Conservation (phyloP, 2,888 invertebrate species). For the Cataglyphis albicans region DNA sequence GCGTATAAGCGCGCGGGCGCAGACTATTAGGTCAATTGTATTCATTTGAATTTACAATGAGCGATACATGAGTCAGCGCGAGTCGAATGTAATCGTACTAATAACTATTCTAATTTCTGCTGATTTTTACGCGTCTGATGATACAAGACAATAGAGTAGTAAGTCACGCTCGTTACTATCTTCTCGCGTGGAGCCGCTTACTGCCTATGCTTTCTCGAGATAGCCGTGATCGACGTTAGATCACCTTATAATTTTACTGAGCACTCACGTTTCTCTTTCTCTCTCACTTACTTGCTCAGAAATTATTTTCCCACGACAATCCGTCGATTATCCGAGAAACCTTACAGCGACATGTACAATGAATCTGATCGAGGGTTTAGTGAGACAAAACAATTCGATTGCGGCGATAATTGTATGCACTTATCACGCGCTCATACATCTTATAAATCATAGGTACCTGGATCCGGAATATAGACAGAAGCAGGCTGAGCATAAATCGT, state of each 20-base stretch:
- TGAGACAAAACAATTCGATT: slow-evolving; percentile 37
- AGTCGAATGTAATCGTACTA: slow-evolving; percentile 14
- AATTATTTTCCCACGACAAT: slow-evolving; percentile 40
- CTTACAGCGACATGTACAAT: neutral
- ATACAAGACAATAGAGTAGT: slow-evolving; percentile 37
- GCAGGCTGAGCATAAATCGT: slow-evolving; percentile 23
- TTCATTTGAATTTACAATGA: slow-evolving; percentile 39
- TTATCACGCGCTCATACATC: slow-evolving; percentile 14
- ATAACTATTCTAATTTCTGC: slow-evolving; percentile 33
- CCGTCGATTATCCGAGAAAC: slow-evolving; percentile 11
- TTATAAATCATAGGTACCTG: slow-evolving; percentile 22
- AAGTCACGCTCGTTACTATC: slow-evolving; percentile 45
- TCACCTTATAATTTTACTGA: neutral
- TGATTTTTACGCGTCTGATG: slow-evolving; percentile 12
- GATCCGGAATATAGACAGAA: neutral
- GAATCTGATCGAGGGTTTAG: neutral
- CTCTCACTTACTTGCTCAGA: neutral
- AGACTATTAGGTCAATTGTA: slow-evolving; percentile 12
- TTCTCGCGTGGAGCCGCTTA: slow-evolving; percentile 24
- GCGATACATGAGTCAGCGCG: slow-evolving; percentile 18
- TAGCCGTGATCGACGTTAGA: neutral
- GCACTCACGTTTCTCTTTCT: slow-evolving; percentile 15
- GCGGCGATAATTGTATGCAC: slow-evolving; percentile 40
- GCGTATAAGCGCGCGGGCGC: neutral
- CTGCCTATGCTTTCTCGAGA: slow-evolving; percentile 1